Conservation (phyloP, 2,113 vertebrate genomes). For the Damaliscus lunatus region DNA sequence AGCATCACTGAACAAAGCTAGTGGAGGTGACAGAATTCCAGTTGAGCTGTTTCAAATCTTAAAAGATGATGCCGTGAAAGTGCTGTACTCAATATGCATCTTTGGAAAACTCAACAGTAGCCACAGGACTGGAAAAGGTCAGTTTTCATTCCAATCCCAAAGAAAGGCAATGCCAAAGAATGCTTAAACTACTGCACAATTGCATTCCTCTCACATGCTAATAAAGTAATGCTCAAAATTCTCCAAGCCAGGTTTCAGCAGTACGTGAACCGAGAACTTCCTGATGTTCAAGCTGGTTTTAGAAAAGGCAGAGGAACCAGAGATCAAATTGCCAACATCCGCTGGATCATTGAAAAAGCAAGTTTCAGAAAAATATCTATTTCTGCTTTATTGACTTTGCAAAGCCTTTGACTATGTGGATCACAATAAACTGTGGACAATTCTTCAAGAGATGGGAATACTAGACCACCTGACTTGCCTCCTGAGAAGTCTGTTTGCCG, state of each 20-base stretch:
- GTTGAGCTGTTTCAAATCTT: background rate
- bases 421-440: background rate
- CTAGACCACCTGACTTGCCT: background rate
- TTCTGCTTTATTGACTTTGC: too few relatives aligned
- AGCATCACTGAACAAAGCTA: background rate
- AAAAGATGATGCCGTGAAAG: background rate
- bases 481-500: background rate
- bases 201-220: background rate
- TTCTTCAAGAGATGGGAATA: background rate
- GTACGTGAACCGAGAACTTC: too few relatives aligned
- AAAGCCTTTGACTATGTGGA: background rate
- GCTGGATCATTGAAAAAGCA: accelerated
- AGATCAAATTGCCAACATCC: too few relatives aligned
- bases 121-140: background rate
- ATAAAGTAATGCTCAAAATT: too few relatives aligned
- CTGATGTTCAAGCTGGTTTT: too few relatives aligned
- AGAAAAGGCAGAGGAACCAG: too few relatives aligned
- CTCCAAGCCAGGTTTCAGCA: too few relatives aligned
- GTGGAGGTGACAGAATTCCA: background rate
- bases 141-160: background rate
- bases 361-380: too few relatives aligned
- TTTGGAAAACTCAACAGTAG: background rate
- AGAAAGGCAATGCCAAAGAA: background rate
- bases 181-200: accelerated
- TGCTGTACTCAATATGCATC: background rate